Conservation (phyloP, 2,888 invertebrate species). For the Drosophila suboccidentalis region DNA sequence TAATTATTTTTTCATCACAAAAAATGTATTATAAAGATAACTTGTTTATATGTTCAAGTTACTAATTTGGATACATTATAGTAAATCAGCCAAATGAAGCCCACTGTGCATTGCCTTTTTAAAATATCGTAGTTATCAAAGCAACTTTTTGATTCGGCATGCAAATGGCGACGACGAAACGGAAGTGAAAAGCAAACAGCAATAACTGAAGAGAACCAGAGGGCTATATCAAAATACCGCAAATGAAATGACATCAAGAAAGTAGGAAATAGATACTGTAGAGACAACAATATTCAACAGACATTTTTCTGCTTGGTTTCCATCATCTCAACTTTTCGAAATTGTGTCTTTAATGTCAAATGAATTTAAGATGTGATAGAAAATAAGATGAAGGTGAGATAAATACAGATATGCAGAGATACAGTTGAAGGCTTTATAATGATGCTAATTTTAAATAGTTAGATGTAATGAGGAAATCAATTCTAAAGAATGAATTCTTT, state of each 20-base stretch:
- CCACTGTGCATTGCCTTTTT: constrained; percentile 4
- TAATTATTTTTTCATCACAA: too few relatives aligned
- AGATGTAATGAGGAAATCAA: too few relatives aligned
- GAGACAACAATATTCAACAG: constrained; percentile 20
- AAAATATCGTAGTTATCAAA: constrained; percentile 45
- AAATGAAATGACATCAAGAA: not conserved
- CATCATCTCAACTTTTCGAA: not conserved
- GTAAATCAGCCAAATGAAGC: not conserved
- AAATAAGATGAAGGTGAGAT: too few relatives aligned
- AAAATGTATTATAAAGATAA: too few relatives aligned
- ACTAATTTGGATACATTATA: not conserved
- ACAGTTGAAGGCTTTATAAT: too few relatives aligned
- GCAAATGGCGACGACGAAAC: constrained; percentile 49
- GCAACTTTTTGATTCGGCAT: constrained; percentile 58
- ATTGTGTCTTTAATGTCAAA: not conserved
- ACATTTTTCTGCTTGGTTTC: not conserved
- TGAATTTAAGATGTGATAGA: not conserved
- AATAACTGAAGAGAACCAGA: constrained; percentile 46
- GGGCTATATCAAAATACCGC: constrained; percentile 6
- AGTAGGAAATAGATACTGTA: not conserved
- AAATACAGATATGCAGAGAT: too few relatives aligned
- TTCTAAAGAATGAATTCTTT: too few relatives aligned
- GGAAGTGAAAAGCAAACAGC: constrained; percentile 50
- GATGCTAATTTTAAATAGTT: too few relatives aligned
- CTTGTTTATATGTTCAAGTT: too few relatives aligned